These are phyloP conservation scores for Pachyramphus minor DNA, from an alignment of 2,113 vertebrate genomes.

Conservation along the genomic window DNA sequence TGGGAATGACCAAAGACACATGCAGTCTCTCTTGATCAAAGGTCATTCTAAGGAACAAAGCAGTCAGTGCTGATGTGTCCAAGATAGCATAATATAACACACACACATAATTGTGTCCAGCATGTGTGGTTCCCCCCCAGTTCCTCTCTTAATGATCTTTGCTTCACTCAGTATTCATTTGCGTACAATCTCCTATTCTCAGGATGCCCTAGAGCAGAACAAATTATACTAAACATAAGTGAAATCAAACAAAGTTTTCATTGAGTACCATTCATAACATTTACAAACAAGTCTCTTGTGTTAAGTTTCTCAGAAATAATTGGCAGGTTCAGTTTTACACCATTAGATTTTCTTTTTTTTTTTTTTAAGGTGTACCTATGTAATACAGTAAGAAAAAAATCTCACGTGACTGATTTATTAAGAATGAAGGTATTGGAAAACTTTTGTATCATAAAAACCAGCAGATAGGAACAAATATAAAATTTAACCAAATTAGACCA, in stretches of 20 bases:
- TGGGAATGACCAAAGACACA: constrained; percentile 75
- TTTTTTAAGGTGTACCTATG: neutral
- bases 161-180: constrained; percentile 68
- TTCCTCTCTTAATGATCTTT: constrained; percentile 71
- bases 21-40: constrained; percentile 71
- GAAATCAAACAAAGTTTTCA: constrained; percentile 69
- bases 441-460: neutral
- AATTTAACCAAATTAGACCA: neutral
- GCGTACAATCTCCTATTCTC: constrained; percentile 67
- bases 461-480: neutral
- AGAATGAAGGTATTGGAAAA: neutral
- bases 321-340: constrained; percentile 34
- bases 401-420: neutral
- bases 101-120: constrained; percentile 63
- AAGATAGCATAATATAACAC: constrained; percentile 70
- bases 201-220: constrained; percentile 69
- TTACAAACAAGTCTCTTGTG: constrained; percentile 60
- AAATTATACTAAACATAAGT: constrained; percentile 69
- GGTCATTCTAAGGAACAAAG: constrained; percentile 73
- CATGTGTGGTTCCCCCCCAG: constrained; percentile 69
- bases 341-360: neutral
- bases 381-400: neutral
- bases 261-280: constrained; percentile 63
- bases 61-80: constrained; percentile 67
- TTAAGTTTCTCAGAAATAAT: constrained; percentile 58